Conservation (phyloP, 2,888 invertebrate genomes). For the Dasysyrphus tricinctus region DNA sequence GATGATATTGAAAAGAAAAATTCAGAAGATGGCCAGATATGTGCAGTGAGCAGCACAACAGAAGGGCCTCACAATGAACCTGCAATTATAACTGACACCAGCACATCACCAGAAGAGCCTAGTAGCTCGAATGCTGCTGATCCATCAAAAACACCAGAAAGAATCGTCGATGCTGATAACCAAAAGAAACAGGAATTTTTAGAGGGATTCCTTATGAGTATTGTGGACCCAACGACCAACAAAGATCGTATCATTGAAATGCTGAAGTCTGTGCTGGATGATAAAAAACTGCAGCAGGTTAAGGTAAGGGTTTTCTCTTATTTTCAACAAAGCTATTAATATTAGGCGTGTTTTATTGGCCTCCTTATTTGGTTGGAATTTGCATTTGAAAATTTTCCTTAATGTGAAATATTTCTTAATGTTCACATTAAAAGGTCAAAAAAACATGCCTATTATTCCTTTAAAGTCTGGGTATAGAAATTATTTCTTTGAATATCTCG, state of each 20-base stretch:
- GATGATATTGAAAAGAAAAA: constrained; percentile 36
- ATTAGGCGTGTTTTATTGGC: too few relatives aligned
- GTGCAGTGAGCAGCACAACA: constrained; percentile 78
- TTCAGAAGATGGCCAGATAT: constrained; percentile 74
- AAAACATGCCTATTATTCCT: too few relatives aligned
- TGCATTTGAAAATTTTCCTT: too few relatives aligned
- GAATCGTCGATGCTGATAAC: constrained; percentile 66
- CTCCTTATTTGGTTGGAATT: too few relatives aligned
- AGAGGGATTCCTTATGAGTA: constrained; percentile 78
- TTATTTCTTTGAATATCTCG: too few relatives aligned
- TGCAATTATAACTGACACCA: constrained; percentile 5
- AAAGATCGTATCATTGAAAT: constrained; percentile 77
- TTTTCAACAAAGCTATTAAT: too few relatives aligned
- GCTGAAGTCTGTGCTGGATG: constrained; percentile 78
- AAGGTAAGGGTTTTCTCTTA: constrained; percentile 68
- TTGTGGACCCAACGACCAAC: constrained; percentile 77
- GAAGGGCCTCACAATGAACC: constrained; percentile 38
- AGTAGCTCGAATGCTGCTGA: constrained; percentile 71
- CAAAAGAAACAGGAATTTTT: constrained; percentile 76
- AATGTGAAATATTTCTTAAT: too few relatives aligned
- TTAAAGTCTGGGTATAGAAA: too few relatives aligned
- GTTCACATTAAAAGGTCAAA: too few relatives aligned
- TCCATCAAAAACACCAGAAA: constrained; percentile 41
- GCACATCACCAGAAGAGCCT: constrained; percentile 71
- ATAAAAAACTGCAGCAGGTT: constrained; percentile 77